phyloP scores from a whole-genome alignment of 2,113 vertebrate genomes.

The Stercorarius parasiticus region DNA sequence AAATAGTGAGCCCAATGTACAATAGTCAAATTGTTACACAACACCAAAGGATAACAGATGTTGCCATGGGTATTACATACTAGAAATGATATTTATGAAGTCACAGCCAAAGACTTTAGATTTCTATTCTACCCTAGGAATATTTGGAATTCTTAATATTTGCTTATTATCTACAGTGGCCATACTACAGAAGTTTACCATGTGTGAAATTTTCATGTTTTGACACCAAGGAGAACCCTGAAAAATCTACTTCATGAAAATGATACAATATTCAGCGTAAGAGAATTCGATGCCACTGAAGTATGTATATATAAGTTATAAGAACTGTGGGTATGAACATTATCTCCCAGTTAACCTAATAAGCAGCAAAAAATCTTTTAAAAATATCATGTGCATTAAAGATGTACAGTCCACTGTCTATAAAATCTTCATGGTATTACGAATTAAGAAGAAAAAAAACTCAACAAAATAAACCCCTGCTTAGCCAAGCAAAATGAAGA shows the following conservation, averaged over 20 bases:
- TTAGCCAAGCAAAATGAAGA: neutral
- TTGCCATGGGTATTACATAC: neutral
- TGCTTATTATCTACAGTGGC: neutral
- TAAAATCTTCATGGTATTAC: neutral
- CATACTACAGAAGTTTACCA: neutral
- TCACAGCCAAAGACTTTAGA: neutral
- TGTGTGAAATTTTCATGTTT: neutral
- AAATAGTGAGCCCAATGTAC: conserved; percentile 1
- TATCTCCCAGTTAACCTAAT: neutral
- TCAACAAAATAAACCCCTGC: neutral
- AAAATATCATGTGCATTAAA: neutral
- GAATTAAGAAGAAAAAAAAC: neutral
- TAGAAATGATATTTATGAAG: neutral
- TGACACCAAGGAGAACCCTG: neutral
- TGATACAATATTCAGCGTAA: neutral
- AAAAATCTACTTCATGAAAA: conserved; percentile 12
- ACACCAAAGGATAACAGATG: neutral
- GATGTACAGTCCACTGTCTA: neutral
- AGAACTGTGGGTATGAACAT: neutral
- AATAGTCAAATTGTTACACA: neutral
- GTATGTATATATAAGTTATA: neutral
- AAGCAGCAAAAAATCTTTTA: neutral
- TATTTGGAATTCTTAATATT: neutral
- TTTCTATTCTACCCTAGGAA: neutral
- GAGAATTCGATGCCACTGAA: neutral